Evolutionary conservation across 2,888 invertebrate genomes (phyloP), one percentile per base, ranked within the genome.

Genomic region (Rhingia rostrata): DNA sequence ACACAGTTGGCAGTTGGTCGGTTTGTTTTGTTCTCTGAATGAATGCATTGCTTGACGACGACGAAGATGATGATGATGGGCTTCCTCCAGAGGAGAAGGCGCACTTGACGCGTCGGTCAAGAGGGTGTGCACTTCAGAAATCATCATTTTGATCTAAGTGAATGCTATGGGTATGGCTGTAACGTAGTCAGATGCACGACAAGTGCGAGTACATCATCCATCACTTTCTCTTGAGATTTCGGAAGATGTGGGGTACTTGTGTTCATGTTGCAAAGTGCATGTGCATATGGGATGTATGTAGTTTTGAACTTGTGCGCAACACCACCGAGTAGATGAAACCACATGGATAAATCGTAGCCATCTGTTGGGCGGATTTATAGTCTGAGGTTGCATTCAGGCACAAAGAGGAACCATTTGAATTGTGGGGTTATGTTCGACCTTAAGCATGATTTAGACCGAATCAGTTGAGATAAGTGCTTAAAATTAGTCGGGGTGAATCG

Each of bases 71-170:
- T 53, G 6, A 33, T 33, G 54, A 9, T 37, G 54, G 6, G 6
- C 7, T 14, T 47, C 22, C 47, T 6, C 22, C 22, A 10, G 6
- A 61, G 45, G 2, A 41, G 51, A 53, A 64, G 64, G 3, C 22
- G 22, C 63, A 83, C 72, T 83, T 78, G 67, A 83, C 51, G 63
- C 67, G 35, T 56, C 72, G 67, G 73, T 73, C 82, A 78, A 67
- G 77, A 78, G 78, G 72, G 77, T 83, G 78, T 53, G 49, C 67
- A 67, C 72, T 78, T 74, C 64, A 47, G 72, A 73, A 83, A 67
- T 73, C 72, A 67, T 72, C 77, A 72, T 82, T n/a, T 67, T 53
- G 39, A 60, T 32, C 30, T 64, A 70, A 75, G 77, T 67, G 72
- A 77, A 72, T 67, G 73, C 43, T 73, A 56, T 66, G 54, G 45